These are phyloP conservation scores for Neodontobutis hainanensis DNA, from an alignment of 2,113 vertebrate species.

Conservation along the genomic window DNA sequence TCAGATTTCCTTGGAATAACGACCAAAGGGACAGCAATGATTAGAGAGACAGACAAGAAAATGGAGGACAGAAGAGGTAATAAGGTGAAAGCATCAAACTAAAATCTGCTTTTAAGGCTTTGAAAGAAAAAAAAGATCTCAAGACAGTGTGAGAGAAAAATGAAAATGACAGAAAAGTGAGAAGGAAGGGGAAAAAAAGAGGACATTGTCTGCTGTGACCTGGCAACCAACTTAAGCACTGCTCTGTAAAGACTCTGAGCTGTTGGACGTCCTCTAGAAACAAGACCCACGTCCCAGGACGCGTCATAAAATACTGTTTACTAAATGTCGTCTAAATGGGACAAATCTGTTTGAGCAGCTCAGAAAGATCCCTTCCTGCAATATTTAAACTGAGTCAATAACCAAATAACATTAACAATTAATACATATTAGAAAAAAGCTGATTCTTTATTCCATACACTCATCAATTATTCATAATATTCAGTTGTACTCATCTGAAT, in stretches of 20 bases:
- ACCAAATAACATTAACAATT: slow-evolving; percentile 8
- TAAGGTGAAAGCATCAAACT: slow-evolving; percentile 20
- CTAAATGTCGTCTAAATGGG: not conserved
- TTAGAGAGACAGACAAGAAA: slow-evolving; percentile 31
- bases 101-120: slow-evolving; percentile 35
- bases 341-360: not conserved
- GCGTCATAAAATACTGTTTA: not conserved
- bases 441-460: not conserved
- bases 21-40: slow-evolving; percentile 26
- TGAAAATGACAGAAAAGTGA: not conserved
- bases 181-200: slow-evolving; percentile 10
- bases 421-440: not conserved
- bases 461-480: not conserved
- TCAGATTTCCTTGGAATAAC: slow-evolving; percentile 35
- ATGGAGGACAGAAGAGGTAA: slow-evolving; percentile 26
- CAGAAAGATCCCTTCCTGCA: too few species aligned
- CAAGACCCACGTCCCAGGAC: too few species aligned
- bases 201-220: not conserved
- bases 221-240: too few species aligned
- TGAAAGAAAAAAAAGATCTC: not conserved
- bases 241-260: too few species aligned
- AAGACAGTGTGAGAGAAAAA: slow-evolving; percentile 5
- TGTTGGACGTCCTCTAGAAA: too few species aligned
- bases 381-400: not conserved
- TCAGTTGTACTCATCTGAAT: not conserved